These are phyloP conservation scores for Steatocranus sp. DNA, from an alignment of 2,797 vertebrate genomes.

Conservation along the genomic window DNA sequence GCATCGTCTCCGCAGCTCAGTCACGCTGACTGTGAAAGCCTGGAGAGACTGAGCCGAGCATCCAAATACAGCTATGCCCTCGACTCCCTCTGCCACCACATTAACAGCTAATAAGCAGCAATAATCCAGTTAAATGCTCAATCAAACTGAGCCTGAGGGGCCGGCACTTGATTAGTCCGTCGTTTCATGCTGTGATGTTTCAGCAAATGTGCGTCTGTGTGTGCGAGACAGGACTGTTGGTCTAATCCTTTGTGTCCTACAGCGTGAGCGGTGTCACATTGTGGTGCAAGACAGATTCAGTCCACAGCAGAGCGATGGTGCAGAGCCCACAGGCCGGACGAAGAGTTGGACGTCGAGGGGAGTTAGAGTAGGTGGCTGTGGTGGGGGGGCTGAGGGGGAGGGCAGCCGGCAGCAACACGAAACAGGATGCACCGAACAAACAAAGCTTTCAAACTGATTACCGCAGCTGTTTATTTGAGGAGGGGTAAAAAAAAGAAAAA, in stretches of 20 bases:
- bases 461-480: constrained; percentile 72
- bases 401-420: constrained; percentile 46
- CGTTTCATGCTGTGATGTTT: constrained; percentile 29
- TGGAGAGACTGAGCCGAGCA: constrained; percentile 22
- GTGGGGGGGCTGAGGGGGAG: not conserved
- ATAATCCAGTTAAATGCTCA: constrained; percentile 75
- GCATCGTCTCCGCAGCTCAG: constrained; percentile 17
- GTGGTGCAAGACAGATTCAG: constrained; percentile 60
- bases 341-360: not conserved
- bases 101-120: constrained; percentile 72
- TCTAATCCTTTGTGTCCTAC: constrained; percentile 76
- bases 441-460: constrained; percentile 79
- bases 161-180: constrained; percentile 26
- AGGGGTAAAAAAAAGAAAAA: constrained; percentile 37
- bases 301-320: constrained; percentile 31
- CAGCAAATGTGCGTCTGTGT: constrained; percentile 31
- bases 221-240: constrained; percentile 42
- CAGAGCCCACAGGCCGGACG: constrained; percentile 43
- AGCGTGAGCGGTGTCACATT: constrained; percentile 55
- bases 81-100: constrained; percentile 60
- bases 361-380: not conserved
- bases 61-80: constrained; percentile 31
- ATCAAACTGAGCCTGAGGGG: constrained; percentile 62
- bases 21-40: constrained; percentile 33
- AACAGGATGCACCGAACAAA: constrained; percentile 70